Conservation (phyloP, 2,888 invertebrate genomes). For the Automeris io region DNA sequence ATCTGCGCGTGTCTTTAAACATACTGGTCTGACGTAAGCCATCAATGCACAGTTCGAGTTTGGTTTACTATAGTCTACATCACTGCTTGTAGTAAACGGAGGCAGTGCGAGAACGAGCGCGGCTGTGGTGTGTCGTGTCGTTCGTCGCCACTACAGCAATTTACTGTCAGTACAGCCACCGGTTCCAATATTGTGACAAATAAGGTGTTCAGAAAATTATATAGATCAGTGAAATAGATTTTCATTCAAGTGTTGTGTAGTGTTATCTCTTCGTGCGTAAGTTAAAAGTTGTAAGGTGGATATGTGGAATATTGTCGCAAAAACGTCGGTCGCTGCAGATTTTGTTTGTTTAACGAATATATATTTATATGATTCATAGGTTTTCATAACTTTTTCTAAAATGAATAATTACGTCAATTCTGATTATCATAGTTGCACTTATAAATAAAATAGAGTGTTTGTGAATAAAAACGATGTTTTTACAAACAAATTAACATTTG, state of each 20-base stretch:
- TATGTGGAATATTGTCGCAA: constrained; percentile 62
- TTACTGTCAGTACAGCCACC: constrained; percentile 20
- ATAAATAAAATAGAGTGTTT: too few relatives aligned
- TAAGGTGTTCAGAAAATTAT: constrained; percentile 10
- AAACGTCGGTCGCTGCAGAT: constrained; percentile 43
- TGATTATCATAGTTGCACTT: too few relatives aligned
- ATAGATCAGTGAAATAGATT: constrained; percentile 23
- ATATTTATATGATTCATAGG: constrained; percentile 19
- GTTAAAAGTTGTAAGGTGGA: constrained; percentile 53
- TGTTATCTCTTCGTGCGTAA: too few relatives aligned
- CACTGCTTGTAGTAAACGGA: constrained; percentile 18
- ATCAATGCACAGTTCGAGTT: constrained; percentile 49
- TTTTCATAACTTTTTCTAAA: too few relatives aligned
- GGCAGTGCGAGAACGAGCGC: constrained; percentile 55
- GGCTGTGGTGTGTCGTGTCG: constrained; percentile 41
- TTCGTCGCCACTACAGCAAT: constrained; percentile 19
- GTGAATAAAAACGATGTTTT: too few relatives aligned
- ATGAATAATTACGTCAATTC: too few relatives aligned
- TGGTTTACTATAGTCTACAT: constrained; percentile 47
- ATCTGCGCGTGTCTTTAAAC: constrained; percentile 59
- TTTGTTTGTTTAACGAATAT: constrained; percentile 35
- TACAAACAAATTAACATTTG: too few relatives aligned
- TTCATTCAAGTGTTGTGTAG: constrained; percentile 24
- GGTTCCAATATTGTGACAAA: constrained; percentile 25
- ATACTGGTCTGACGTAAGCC: constrained; percentile 57